Evolutionary conservation across 2,797 vertebrate genomes (phyloP), one percentile per base, ranked within the genome.

Genomic region (Hydrolagus colliei): DNA sequence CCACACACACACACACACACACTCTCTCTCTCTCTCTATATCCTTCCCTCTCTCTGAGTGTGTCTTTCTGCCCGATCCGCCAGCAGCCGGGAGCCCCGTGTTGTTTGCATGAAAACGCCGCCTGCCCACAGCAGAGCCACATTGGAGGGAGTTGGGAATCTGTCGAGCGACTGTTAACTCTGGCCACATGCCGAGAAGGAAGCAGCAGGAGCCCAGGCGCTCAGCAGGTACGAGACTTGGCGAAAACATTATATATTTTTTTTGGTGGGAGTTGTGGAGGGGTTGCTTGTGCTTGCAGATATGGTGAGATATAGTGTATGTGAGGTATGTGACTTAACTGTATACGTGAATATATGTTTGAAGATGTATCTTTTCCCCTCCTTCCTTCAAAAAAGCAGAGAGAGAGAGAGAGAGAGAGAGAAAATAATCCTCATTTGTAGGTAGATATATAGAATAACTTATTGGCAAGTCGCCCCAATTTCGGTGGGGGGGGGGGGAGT

Each of bases 151-250:
- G 86, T 71, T 65, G 85, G 72, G 86, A 79, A 79, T 20, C 88
- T 86, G 88, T 86, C 88, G 79, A 90, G 90, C 89, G 89, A 87
- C 87, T 88, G 86, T 91, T 89, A 90, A 85, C 87, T 87, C 85
- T 52, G 89, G 89, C 87, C 93, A 92, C 93, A 98, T 98, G 97
- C 97, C 97, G 94, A 93, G 97, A 94, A 96, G 96, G 95, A 98
- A 98, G 95, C 97, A 98, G 95, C 95, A 98, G 91, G 97, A 97
- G 95, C 97, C 97, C 89, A 94, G 97, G 94, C 96, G 96, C 95
- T 96, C 96, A 92, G 93, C 96, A 98, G 97, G 97, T 98, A 98
- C 88, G 95, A 88, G 80, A 79, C 87, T 87, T 91, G 93, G 89
- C 90, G 89, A 89, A 89, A 88, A 59, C 86, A 80, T 86, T 89